These are phyloP conservation scores for Albula glossodonta DNA, from an alignment of 2,113 vertebrate species.

Conservation along the genomic window DNA sequence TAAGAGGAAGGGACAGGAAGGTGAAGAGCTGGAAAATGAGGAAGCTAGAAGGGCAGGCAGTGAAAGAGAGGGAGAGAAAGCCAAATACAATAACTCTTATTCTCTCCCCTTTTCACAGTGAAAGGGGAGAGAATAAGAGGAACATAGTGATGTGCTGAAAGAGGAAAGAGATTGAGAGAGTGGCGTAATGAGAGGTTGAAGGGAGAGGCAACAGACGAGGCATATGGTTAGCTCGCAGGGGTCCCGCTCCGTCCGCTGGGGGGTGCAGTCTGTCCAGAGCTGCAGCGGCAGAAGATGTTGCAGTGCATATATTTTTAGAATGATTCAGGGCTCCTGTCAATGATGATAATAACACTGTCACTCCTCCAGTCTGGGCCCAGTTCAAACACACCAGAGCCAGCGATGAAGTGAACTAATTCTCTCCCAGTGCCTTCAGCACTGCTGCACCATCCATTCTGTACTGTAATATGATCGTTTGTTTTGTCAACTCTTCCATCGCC, in stretches of 20 bases:
- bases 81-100: too few relatives aligned
- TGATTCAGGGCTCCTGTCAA: conserved; percentile 59
- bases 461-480: too few relatives aligned
- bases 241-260: conserved; percentile 38
- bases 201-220: conserved; percentile 39
- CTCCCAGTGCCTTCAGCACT: too few relatives aligned
- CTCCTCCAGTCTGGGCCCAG: conserved; percentile 36
- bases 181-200: not conserved
- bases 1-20: not conserved
- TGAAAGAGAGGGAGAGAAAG: too few relatives aligned
- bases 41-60: too few relatives aligned
- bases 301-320: conserved; percentile 60
- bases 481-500: too few relatives aligned
- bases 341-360: conserved; percentile 27
- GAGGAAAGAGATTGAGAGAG: conserved; percentile 29
- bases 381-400: conserved; percentile 42
- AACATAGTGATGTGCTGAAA: not conserved
- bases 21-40: too few relatives aligned
- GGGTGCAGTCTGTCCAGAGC: conserved; percentile 54
- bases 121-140: too few relatives aligned
- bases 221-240: conserved; percentile 15
- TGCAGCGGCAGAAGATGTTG: conserved; percentile 36
- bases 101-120: too few relatives aligned
- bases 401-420: conserved; percentile 28
- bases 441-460: too few relatives aligned